These are phyloP conservation scores for Caloenas nicobarica DNA, from an alignment of 2,113 vertebrate genomes.

Conservation along the genomic window DNA sequence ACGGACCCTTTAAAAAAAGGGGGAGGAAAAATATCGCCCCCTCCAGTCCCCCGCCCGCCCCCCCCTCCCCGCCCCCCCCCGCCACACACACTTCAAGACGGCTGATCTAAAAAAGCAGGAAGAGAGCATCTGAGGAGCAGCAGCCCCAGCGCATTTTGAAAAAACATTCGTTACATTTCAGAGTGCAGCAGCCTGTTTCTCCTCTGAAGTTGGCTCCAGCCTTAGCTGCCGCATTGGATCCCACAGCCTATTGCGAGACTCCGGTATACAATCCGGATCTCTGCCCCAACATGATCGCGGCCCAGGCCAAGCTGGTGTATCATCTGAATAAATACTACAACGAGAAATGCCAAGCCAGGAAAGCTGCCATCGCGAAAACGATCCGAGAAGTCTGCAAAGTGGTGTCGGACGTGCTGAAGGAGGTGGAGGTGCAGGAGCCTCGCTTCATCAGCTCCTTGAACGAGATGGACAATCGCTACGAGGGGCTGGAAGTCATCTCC, in stretches of 20 bases:
- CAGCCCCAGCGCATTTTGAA: slow-evolving; percentile 51
- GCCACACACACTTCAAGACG: slow-evolving; percentile 49
- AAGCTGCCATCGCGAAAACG: slow-evolving; percentile 96
- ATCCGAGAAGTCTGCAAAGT: slow-evolving; percentile 99
- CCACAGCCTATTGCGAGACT: slow-evolving; percentile 99
- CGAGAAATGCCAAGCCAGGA: slow-evolving; percentile 97
- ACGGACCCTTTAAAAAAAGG: slow-evolving; percentile 67
- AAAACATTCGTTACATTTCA: slow-evolving; percentile 61
- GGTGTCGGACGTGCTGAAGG: slow-evolving; percentile 97
- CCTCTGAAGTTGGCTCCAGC: slow-evolving; percentile 98
- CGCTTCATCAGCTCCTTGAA: slow-evolving; percentile 99
- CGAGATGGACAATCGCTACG: slow-evolving; percentile 98
- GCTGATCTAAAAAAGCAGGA: slow-evolving; percentile 69
- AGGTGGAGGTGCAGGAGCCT: slow-evolving; percentile 98
- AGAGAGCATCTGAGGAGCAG: slow-evolving; percentile 64
- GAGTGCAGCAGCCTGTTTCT: slow-evolving; percentile 74
- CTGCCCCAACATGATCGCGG: slow-evolving; percentile 99
- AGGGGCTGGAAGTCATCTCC: slow-evolving; percentile 95
- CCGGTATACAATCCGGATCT: slow-evolving; percentile 99
- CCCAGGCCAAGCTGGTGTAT: slow-evolving; percentile 98
- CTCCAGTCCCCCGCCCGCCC: not conserved
- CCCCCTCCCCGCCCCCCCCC: not conserved
- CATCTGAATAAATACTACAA: slow-evolving; percentile 99
- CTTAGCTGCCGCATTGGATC: slow-evolving; percentile 99
- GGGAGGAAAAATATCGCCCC: slow-evolving; percentile 50